Base-by-base conservation (phyloP, 2,113 vertebrate species). In the Myotis yumanensis region DNA sequence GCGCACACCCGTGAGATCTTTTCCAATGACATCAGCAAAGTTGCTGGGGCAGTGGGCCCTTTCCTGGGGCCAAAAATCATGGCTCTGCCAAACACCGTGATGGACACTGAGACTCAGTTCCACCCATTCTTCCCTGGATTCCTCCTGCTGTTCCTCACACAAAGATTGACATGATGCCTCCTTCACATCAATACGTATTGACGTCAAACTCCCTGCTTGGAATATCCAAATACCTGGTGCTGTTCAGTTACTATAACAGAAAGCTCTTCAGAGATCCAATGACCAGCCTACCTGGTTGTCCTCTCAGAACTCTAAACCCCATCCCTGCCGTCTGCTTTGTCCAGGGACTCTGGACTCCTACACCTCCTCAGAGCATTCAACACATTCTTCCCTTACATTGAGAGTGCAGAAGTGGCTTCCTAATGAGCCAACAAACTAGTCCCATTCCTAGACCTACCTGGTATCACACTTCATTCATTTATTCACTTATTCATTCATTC, bases 1-100 rank as follows among this genome's bases (percentile, higher is more conserved):
- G 12, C 32, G 10, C 32, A 30, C 2, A 22, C 17, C 28, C n/a
- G 4, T 0, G 14, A 37, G 6, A 25, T 3, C 5, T 7, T 12
- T 9, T 7, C 30, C 30, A 30, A 16, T 1, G 3, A 48, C 32
- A 11, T 18, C 37, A 11, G 6, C 40, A 57, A 52, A 40, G 30
- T 4, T 59, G 5, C 10, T 3, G 4, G 14, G 48, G 17, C 48
- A 43, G 14, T 7, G 0, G 28, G 18, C 8, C 15, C 9, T 35
- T 3, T 3, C 4, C 82, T 8, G 40, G 17, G 40, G 20, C 18
- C 64, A 68, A 30, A 89, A 35, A 54, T 35, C n/a, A 52, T 2
- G 8, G 18, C 20, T 30, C 30, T 72, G 2, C 71, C n/a, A 46
- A 77, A 73, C 1, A 3, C 37, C 20, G 9, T 1, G 9, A 30